phyloP scores from a whole-genome alignment of 2,113 vertebrate species.

The Gallinago jamesoni region DNA sequence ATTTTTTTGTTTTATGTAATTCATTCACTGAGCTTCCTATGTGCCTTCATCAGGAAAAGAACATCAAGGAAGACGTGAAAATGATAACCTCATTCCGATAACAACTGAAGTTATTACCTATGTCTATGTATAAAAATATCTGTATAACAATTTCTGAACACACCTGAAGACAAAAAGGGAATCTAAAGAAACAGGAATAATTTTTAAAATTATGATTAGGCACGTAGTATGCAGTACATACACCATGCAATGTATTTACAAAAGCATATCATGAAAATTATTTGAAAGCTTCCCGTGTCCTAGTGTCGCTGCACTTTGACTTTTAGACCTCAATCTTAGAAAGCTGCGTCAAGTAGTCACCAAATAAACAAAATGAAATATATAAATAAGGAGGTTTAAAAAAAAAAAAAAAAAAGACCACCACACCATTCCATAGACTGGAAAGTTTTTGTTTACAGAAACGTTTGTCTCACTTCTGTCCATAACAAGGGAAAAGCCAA shows the following conservation, averaged over 20 bases:
- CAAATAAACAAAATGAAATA: not conserved
- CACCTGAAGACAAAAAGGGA: slow-evolving; percentile 60
- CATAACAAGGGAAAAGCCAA: not conserved
- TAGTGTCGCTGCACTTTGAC: not conserved
- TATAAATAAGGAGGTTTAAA: not conserved
- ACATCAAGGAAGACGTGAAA: slow-evolving; percentile 4
- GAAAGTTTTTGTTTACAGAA: not conserved
- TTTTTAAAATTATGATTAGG: slow-evolving; percentile 60
- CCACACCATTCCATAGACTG: not conserved
- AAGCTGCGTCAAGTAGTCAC: not conserved
- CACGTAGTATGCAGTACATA: not conserved
- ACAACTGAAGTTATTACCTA: slow-evolving; percentile 19
- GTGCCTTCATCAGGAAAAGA: not conserved
- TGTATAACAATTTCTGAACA: not conserved
- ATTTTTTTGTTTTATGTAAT: not conserved
- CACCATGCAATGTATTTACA: not conserved
- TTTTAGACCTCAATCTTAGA: slow-evolving; percentile 35
- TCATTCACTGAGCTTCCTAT: not conserved
- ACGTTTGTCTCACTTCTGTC: too few relatives aligned
- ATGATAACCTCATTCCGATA: not conserved
- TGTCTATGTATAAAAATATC: not conserved
- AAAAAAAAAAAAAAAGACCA: not conserved
- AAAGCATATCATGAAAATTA: slow-evolving; percentile 68
- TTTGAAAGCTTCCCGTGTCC: slow-evolving; percentile 20
- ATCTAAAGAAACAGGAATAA: slow-evolving; percentile 63